These are phyloP conservation scores for Okamejei kenojei DNA, from an alignment of 2,797 vertebrate species.

Conservation along the genomic window DNA sequence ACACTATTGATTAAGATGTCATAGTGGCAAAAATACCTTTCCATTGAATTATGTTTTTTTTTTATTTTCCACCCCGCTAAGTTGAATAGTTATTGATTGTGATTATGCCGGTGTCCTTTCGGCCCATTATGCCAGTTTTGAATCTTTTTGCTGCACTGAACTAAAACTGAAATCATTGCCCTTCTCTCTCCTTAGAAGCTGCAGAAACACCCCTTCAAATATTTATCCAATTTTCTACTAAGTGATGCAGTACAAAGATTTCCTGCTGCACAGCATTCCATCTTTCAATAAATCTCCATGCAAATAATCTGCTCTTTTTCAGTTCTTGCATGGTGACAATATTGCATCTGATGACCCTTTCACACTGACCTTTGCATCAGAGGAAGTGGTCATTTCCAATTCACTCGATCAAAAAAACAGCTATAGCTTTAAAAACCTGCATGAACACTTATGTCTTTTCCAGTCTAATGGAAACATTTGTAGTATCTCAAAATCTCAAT, in stretches of 20 bases:
- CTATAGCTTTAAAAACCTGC: neutral
- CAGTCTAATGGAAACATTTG: neutral
- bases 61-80: neutral
- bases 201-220: neutral
- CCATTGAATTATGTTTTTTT: neutral
- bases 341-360: neutral
- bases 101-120: neutral
- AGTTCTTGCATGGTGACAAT: neutral
- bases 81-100: neutral
- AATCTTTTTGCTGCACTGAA: neutral
- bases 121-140: neutral
- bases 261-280: neutral
- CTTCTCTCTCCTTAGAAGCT: neutral
- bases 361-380: neutral
- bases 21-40: neutral
- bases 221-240: slow-evolving; percentile 6
- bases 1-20: neutral
- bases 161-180: neutral
- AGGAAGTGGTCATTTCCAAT: neutral
- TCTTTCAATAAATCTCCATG: neutral
- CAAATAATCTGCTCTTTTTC: neutral
- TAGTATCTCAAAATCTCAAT: neutral
- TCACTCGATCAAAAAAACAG: neutral
- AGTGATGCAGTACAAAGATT: neutral
- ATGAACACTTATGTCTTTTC: neutral